These are phyloP conservation scores for Epirrhoe tristata DNA, from an alignment of 2,888 invertebrate genomes.

Conservation along the genomic window DNA sequence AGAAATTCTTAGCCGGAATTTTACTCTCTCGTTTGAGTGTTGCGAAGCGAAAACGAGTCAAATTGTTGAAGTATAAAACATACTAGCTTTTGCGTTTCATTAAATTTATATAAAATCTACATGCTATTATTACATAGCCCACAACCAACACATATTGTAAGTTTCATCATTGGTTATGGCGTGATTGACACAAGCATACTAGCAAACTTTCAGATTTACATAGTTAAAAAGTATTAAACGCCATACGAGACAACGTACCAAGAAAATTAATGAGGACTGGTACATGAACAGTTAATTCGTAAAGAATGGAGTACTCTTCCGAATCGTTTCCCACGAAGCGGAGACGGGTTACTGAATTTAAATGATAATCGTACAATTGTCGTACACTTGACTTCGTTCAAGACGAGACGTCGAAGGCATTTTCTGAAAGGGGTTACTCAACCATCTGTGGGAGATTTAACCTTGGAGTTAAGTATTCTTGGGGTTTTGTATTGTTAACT, in stretches of 20 bases:
- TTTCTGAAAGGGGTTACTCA: not conserved
- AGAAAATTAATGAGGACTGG: not conserved
- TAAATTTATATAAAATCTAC: too few species aligned
- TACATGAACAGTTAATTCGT: not conserved
- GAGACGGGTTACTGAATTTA: constrained; percentile 4
- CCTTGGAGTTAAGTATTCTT: not conserved
- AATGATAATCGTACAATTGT: constrained; percentile 5
- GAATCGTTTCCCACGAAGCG: not conserved
- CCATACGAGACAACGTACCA: not conserved
- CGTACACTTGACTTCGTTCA: not conserved
- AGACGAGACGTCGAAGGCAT: not conserved
- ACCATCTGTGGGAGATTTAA: not conserved
- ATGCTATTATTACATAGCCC: too few species aligned
- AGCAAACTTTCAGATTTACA: too few species aligned
- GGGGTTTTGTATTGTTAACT: too few species aligned
- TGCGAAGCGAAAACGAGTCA: not conserved
- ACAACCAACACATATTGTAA: too few species aligned
- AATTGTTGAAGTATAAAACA: not conserved
- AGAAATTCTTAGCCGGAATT: not conserved
- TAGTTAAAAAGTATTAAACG: not conserved
- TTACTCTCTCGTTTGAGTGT: not conserved
- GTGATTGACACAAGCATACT: too few species aligned
- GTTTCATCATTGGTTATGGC: too few species aligned
- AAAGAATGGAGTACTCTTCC: not conserved
- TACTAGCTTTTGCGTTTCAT: not conserved